Percentiles rank a stretch among this genome's conserved stretches.
Evolutionary conservation across 2,888 invertebrate species (phyloP).

Genomic region (Napeogenes sylphis): DNA sequence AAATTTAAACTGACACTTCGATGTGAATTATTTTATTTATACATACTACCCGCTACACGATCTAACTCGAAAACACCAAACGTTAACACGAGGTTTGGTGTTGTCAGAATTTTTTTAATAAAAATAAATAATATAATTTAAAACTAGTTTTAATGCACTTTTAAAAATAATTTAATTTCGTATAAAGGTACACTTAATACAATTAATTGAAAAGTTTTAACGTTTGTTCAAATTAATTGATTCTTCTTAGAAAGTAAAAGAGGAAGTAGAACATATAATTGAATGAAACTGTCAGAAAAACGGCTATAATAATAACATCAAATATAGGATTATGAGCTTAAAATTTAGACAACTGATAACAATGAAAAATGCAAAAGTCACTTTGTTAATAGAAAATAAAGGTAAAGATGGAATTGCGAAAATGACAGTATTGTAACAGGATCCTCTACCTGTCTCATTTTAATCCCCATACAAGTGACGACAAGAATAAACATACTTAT

Average conservation of each 20-base stretch:
- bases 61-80: no score
- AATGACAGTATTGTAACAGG: slow-evolving; percentile 65
- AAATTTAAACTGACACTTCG: no score
- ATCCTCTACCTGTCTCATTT: slow-evolving; percentile 50
- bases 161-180: no score
- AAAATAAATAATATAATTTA: no score
- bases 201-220: no score
- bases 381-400: slow-evolving; percentile 42
- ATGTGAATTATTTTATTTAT: no score
- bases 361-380: slow-evolving; percentile 49
- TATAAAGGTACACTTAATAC: no score
- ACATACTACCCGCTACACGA: no score
- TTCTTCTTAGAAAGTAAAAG: background rate
- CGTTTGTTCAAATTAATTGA: no score
- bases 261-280: slow-evolving; percentile 14
- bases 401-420: slow-evolving; percentile 12
- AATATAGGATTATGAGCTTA: slow-evolving; percentile 19
- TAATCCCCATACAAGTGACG: slow-evolving; percentile 50
- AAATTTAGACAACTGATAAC: slow-evolving; percentile 42
- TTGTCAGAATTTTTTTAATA: no score
- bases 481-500: slow-evolving; percentile 49
- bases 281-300: slow-evolving; percentile 9
- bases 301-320: slow-evolving; percentile 14
- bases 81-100: no score
- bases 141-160: no score